Evolutionary conservation across 2,888 invertebrate genomes (phyloP), one percentile per base, ranked within the genome.

Genomic region (Sinotaia quadrata): DNA sequence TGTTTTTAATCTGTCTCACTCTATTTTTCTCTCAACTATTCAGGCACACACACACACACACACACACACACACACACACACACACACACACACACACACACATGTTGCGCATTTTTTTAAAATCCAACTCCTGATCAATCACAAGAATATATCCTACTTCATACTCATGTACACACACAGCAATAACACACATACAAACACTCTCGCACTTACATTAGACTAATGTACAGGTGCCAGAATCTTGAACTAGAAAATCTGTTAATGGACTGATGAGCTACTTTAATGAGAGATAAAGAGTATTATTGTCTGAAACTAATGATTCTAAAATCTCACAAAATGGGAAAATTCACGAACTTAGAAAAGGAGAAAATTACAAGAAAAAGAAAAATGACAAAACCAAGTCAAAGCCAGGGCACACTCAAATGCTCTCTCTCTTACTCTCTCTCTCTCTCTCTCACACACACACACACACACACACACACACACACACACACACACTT

Each of bases 401-500:
- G n/a, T n/a, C n/a, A n/a, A n/a, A n/a, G n/a, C 41, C 41, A 15
- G 15, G 15, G 21, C 21, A 15, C 51, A 12, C 18, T 51, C 51
- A 51, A n/a, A 15, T n/a, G 12, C 54, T 54, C 29, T 29, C 5
- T 29, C 27, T 29, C 29, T 29, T 27, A 18, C 15, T 54, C 27
- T 54, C 54, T 29, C 8, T 49, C 49, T 49, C 29, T 54, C 54
- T 54, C 15, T 54, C 54, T 54, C 33, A 56, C 56, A 56, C n/a
- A 33, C 56, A 56, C 33, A 33, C 56, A 56, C 33, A 56, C n/a
- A 34, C 56, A 18, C n/a, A 56, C 56, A 12, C 0, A 31, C 18
- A 31, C 33, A 10, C 4, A 54, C 15, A 54, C n/a, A 31, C 4
- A 5, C 18, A 31, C 18, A 0, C 5, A 15, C 18, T 2, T 18